Conservation (phyloP, 2,797 vertebrate species). For the Sebastes melanostomus region DNA sequence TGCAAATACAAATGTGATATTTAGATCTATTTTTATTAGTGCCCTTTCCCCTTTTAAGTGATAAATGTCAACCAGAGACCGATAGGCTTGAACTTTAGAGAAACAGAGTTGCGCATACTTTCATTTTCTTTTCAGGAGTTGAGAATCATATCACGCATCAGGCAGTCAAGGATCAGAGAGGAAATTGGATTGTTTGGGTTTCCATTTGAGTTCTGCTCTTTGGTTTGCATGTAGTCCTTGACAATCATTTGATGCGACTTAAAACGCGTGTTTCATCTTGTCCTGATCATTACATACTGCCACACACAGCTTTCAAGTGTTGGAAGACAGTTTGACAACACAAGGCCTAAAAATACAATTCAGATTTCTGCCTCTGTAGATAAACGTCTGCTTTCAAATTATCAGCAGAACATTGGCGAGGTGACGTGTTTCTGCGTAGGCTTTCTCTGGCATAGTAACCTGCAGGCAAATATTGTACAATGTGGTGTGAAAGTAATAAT, state of each 20-base stretch:
- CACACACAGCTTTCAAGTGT: not conserved
- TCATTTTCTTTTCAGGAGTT: slow-evolving; percentile 18
- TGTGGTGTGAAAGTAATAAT: not conserved
- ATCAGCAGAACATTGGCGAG: not conserved
- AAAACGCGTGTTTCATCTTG: not conserved
- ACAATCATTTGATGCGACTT: slow-evolving; percentile 53
- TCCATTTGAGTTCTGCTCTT: slow-evolving; percentile 1
- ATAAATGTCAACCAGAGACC: slow-evolving; percentile 57
- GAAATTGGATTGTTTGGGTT: slow-evolving; percentile 11
- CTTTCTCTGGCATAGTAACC: not conserved
- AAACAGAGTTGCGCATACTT: slow-evolving; percentile 49
- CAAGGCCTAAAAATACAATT: not conserved
- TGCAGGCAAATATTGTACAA: not conserved
- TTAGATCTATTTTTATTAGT: slow-evolving; percentile 67
- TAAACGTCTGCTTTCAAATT: not conserved
- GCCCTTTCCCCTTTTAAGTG: slow-evolving; percentile 41
- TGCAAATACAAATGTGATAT: slow-evolving; percentile 57
- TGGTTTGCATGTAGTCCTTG: slow-evolving; percentile 27
- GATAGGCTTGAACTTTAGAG: slow-evolving; percentile 59
- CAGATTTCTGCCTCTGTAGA: not conserved
- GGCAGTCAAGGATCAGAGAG: slow-evolving; percentile 13
- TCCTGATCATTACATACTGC: slow-evolving; percentile 7
- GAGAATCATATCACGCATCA: not conserved
- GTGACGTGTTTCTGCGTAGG: not conserved
- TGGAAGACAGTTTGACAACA: not conserved